These are phyloP conservation scores for Ceyx erithaca DNA, from an alignment of 2,797 vertebrate genomes.

Conservation along the genomic window DNA sequence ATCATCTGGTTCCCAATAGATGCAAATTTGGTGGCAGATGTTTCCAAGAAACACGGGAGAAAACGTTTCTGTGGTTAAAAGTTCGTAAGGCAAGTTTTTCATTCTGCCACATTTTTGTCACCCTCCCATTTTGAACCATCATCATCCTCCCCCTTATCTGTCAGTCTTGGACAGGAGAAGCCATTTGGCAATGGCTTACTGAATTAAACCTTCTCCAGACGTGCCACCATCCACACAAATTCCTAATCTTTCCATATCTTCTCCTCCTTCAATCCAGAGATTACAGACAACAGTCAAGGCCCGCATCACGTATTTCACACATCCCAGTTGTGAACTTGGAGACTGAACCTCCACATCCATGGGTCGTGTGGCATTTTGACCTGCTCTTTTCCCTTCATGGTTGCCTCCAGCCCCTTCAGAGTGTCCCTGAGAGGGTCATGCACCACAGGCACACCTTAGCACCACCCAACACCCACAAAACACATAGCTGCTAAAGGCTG, in stretches of 20 bases:
- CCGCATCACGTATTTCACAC: rapidly evolving
- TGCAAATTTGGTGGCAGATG: conserved; percentile 62
- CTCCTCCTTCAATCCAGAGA: background rate
- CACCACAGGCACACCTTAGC: background rate
- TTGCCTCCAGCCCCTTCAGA: background rate
- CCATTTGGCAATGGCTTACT: conserved; percentile 48
- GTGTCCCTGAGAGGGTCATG: rapidly evolving
- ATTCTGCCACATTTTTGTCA: conserved; percentile 40
- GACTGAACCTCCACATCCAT: background rate
- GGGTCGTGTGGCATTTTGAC: background rate
- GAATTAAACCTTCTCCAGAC: background rate
- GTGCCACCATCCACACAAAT: background rate
- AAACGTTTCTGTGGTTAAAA: conserved; percentile 30
- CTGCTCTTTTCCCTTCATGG: background rate
- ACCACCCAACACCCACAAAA: background rate
- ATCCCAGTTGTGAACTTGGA: background rate
- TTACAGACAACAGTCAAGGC: background rate
- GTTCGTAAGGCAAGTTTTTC: background rate
- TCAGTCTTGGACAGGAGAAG: conserved; percentile 7
- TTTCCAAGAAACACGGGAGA: conserved; percentile 53
- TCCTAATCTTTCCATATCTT: background rate
- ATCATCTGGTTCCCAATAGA: conserved; percentile 79
- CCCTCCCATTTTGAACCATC: background rate
- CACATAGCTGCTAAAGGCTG: background rate
- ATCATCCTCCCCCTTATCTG: conserved; percentile 6